Base-by-base conservation (phyloP, 2,888 invertebrate species). In the Lasioglossum calceatum region DNA sequence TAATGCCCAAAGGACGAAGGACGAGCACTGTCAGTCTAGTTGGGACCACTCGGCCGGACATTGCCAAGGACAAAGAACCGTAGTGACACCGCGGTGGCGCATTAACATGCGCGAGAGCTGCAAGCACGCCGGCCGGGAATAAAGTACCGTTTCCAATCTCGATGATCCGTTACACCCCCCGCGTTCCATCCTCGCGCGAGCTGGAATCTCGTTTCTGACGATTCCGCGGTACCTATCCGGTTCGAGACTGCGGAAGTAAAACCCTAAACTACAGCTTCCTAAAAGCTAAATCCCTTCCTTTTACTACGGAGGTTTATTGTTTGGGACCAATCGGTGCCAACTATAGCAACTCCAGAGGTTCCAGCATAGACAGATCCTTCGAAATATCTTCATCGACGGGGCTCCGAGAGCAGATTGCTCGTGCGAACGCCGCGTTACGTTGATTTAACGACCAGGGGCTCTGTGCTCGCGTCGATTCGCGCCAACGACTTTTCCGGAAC, bases 81-180 rank as follows among this genome's bases (percentile, higher is more conserved):
- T 82, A 76, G 81, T 39, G 71, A 75, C 76, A 54, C 42, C 44
- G 58, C 50, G 44, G 50, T 74, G 76, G 47, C 77, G 81, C 89
- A 91, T 91, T 90, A 90, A 79, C 89, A 91, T 91, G 92, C 91
- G 81, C 83, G 82, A 82, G 87, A 83, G 84, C 82, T 79, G 87
- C 85, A 76, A 78, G 72, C 84, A 61, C 77, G 61, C 42, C 76
- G 70, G 78, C 85, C 82, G 78, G 84, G 86, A 85, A 88, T 87
- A 82, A 92, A 88, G 92, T 91, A 90, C 92, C 93, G 93, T 92
- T 92, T 88, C 87, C 90, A 87, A 91, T 92, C 89, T 91, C 86
- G 88, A 85, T 88, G 90, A 88, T 87, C 92, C 91, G 92, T 92
- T 92, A 92, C 87, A 84, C 92, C 86, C 91, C 88, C 77, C 79